phyloP scores from a whole-genome alignment of 1,140 invertebrate species.

The Phenacoccus solenopsis region DNA sequence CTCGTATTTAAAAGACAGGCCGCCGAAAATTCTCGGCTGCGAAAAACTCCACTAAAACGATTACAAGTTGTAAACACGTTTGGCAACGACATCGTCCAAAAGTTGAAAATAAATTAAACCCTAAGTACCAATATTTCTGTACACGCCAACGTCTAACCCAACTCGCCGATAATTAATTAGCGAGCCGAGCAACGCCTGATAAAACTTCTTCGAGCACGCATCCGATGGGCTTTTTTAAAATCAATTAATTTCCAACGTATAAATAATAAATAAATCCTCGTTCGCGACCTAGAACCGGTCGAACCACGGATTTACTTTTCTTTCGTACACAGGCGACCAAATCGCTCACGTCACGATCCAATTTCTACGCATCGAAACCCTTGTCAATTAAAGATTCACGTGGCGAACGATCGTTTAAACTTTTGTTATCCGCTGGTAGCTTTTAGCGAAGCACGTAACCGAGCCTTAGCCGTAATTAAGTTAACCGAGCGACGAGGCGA shows the following conservation, averaged over 20 bases:
- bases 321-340: too few species aligned
- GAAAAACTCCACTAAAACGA: too few species aligned
- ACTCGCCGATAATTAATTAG: background rate
- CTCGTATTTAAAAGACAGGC: too few species aligned
- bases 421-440: background rate
- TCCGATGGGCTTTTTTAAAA: background rate
- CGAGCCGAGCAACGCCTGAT: background rate
- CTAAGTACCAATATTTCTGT: background rate
- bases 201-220: background rate
- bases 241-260: background rate
- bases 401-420: background rate
- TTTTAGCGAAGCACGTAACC: background rate
- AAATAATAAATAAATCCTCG: too few species aligned
- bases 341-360: too few species aligned
- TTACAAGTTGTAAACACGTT: background rate
- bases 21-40: too few species aligned
- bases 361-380: background rate
- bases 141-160: background rate
- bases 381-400: background rate
- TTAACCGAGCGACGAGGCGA: background rate
- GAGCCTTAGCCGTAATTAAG: background rate
- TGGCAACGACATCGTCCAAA: background rate
- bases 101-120: background rate
- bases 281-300: too few species aligned
- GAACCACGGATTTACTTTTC: too few species aligned